Base-by-base conservation (phyloP, 2,113 vertebrate species). In the Pedetes capensis region DNA sequence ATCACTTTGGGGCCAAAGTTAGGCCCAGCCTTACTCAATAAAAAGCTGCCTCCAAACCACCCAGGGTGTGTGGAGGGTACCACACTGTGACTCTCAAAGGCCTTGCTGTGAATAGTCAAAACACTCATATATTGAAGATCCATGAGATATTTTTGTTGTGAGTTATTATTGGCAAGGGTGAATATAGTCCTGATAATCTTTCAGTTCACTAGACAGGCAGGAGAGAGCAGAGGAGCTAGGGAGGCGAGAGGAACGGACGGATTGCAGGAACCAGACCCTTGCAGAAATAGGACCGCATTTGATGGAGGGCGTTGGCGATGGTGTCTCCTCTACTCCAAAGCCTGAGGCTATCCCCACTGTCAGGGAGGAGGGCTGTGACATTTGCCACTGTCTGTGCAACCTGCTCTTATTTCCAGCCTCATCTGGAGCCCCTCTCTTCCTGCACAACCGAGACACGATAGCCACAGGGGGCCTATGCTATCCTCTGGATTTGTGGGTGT, bases 221-320 rank as follows among this genome's bases (percentile, higher is more conserved):
- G 39, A 55, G 91, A 75, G 89, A 42, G 86, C 47, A 55, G 32
- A 53, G 68, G 79, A 92, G 51, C 37, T 74, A 90, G 94, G 64
- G 87, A 94, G 94, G 95, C 97, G 93, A 97, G 91, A 97, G 87
- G 91, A 87, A 86, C 17, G 25, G 80, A 80, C 61, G 86, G 84
- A 87, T 93, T 96, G 89, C 80, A 69, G 83, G 82, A 92, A 61
- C 16, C 87, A 95, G 89, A 93, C 47, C 18, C 55, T 95, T 95
- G 68, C 92, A 63, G 92, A 96, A 93, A 93, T 68, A 95, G 2
- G 22, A 59, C 29, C 3, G 0, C 20, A 20, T 16, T 9, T 97
- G 93, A 97, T 97, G 98, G 98, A 98, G 98, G 20, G 44, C 80
- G 8, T 32, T 20, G 71, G 34, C 3, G 0, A 23, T 2, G 11